Base-by-base conservation (phyloP, 2,797 vertebrate genomes). In the Takifugu rubripes region DNA sequence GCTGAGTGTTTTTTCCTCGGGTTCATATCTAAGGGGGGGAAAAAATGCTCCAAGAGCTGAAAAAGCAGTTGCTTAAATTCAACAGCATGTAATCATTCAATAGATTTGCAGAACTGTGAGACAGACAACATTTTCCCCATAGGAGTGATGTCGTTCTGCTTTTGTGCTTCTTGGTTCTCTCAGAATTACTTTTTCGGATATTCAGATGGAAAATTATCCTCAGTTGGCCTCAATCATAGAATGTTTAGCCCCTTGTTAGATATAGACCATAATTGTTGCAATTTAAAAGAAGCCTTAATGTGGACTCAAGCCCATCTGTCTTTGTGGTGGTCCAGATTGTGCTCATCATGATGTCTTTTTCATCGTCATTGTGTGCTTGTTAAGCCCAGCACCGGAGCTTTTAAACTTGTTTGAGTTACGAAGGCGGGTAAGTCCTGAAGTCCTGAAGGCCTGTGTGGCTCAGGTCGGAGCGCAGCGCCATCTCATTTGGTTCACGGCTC, bases 341-440 rank as follows among this genome's bases (percentile, higher is more conserved):
- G 44, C 57, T 69, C 61, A 72, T 77, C 74, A 72, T 58, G 46
- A 63, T 36, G 64, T 77, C 66, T 67, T 77, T 68, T 72, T 78
- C 71, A 78, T 84, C 79, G 72, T 74, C 62, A 53, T 48, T 63
- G 43, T 54, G 60, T 69, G 49, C 58, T 75, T 71, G 29, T 53
- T 77, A 48, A 64, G 52, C 47, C 24, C 61, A 54, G 25, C 40
- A 27, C 33, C 14, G 49, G 72, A 66, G 66, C 68, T 63, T 78
- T 67, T 78, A 52, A 66, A 74, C 51, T 57, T 15, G 33, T 73
- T 56, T 47, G 47, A 59, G 48, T 72, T 49, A 25, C 64, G 50
- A 6, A 68, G 47, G 67, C 14, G 12, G 40, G 50, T 59, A 49
- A 64, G 59, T 55, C 36, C 54, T 67, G 63, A 81, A 77, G 66